Base-by-base conservation (phyloP, 2,888 invertebrate genomes). In the Tridacna gigas region DNA sequence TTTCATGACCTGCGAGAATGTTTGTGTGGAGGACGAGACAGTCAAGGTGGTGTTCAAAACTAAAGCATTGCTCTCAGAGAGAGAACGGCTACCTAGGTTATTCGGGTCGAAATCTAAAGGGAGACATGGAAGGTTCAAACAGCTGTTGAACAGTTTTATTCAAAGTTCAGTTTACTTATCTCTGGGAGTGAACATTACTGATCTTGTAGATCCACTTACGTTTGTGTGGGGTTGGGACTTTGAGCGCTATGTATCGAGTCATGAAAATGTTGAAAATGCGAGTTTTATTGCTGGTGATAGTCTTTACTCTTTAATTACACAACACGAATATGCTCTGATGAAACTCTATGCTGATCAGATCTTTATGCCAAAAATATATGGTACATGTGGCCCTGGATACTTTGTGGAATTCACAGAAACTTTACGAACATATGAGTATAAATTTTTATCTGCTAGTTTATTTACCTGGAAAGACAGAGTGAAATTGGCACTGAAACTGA, bases 321-420 rank as follows among this genome's bases (percentile, higher is more conserved):
- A 97, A 90, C 96, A 96, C 92, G 97, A 97, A 93, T 97, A 96
- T 94, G 92, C 97, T 4, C 95, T 96, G 73, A 95, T 96, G 56
- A 95, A 96, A 67, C 93, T 96, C 74, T 96, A 96, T 93, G 95
- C 96, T 56, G 96, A 96, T 83, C 95, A 95, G 89, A 96, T 96
- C 86, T 95, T 96, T 74, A 96, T 97, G 91, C 97, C 97, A 0
- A 96, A 96, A 89, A 93, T 97, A 47, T 94, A 96, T 69, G 97
- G 97, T 11, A 96, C 96, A 0, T 97, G 97, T 93, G 97, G 97
- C 0, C 95, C 96, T 4, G 96, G 96, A 90, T 97, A 96, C 94
- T 96, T 96, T 22, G 96, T 96, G 2, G 96, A 97, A 91, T 96
- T 96, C 89, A 94, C 96, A 26, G 92, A 93, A 9, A 87, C 92